Evolutionary conservation across 2,888 invertebrate species (phyloP), one percentile per base, ranked within the genome.

Genomic region (Nomada ruficornis): DNA sequence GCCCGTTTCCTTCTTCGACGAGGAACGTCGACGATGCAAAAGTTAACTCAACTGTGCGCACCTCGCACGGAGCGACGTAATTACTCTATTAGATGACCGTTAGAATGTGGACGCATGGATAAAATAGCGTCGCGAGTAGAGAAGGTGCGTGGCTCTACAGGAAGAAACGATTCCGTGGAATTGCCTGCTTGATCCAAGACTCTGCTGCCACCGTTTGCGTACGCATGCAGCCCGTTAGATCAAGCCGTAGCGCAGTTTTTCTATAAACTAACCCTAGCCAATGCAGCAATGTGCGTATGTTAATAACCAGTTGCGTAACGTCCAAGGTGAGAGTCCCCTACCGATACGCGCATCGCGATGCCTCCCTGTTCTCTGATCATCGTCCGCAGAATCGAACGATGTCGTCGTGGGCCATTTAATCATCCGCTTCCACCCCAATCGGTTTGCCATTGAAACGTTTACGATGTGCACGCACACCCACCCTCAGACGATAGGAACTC

Each of bases 311-410:
- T 91, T 91, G 87, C 91, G 80, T 91, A 91, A 91, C 83, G 74
- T 88, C 91, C 91, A 91, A 91, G 91, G 91, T 90, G 87, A 90
- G 89, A 90, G 86, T 89, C 73, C 87, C 87, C 83, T 86, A 82
- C 83, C 79, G 83, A 82, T 70, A 69, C 79, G 82, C 62, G 76
- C 82, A 77, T 74, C 78, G 74, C 47, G 47, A 11, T 59, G 73
- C 81, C 77, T 79, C 73, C 68, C 55, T 52, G 65, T 63, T 44
- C 26, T 57, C 57, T 69, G 71, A 52, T 47, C 84, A 78, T 18
- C 76, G 60, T 78, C 70, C 62, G 47, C 83, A 70, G 77, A 74
- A 80, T 76, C 65, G 15, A 68, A 47, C 83, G 80, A 86, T 83
- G 70, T 67, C 36, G 77, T 55, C 76, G 65, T 76, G 81, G 86